Evolutionary conservation across 1,140 invertebrate species (phyloP).

Genomic region (Lanistes nyassanus): DNA sequence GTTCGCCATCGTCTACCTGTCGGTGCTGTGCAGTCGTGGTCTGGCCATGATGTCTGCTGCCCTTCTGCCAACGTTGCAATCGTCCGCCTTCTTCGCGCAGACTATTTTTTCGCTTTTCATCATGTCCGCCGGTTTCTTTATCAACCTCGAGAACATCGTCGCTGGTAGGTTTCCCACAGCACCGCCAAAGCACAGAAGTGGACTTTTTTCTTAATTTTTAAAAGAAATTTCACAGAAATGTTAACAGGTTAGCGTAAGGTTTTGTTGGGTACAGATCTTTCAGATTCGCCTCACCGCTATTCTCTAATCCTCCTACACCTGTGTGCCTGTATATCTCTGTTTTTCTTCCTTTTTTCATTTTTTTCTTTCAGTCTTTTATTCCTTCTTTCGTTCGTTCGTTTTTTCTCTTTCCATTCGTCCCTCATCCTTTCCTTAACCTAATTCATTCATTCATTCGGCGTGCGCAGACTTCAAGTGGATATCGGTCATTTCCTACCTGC

Average conservation of each 20-base stretch:
- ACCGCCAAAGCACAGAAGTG: not conserved
- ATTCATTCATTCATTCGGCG: no score
- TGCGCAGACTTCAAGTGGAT: conserved; percentile 55
- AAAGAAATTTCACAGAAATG: no score
- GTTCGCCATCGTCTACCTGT: conserved; percentile 49
- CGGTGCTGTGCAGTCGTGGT: conserved; percentile 52
- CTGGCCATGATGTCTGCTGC: conserved; percentile 53
- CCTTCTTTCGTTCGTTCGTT: conserved; percentile 10
- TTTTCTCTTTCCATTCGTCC: not conserved
- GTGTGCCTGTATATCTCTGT: no score
- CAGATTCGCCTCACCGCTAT: no score
- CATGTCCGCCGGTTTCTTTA: conserved; percentile 58
- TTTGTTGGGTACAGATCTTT: not conserved
- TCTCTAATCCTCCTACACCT: no score
- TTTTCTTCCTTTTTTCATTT: not conserved
- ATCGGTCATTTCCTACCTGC: conserved; percentile 52
- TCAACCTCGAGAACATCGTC: conserved; percentile 58
- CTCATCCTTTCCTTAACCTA: not conserved
- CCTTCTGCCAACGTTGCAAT: conserved; percentile 52
- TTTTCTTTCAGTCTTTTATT: not conserved
- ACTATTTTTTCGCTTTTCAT: conserved; percentile 54
- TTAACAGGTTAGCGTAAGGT: no score
- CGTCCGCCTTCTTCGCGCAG: conserved; percentile 52
- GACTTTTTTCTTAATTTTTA: not conserved
- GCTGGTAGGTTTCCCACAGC: conserved; percentile 39